Percentiles rank a stretch among this genome's conserved stretches.
Conservation (phyloP, 2,113 vertebrate genomes). For the Dascyllus trimaculatus region DNA sequence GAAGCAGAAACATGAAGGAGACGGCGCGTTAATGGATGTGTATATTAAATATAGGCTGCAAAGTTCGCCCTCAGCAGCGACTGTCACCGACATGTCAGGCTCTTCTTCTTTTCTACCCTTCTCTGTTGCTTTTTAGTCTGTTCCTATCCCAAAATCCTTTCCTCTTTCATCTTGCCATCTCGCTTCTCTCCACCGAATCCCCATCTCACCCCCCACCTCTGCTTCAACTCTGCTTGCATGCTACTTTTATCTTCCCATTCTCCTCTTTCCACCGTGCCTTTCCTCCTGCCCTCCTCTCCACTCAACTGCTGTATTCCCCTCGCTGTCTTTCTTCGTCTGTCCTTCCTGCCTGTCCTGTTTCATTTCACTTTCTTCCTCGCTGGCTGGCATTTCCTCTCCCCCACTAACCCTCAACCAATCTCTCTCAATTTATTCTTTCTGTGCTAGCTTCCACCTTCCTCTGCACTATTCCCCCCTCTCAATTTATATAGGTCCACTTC, state of each 20-base stretch:
- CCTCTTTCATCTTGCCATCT: conserved; percentile 39
- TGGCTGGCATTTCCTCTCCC: neutral
- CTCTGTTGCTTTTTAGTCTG: neutral
- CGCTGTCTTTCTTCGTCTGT: neutral
- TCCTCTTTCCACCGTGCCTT: neutral
- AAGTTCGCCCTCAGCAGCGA: neutral
- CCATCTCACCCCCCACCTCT: neutral
- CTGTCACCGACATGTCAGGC: neutral
- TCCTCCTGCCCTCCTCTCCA: neutral
- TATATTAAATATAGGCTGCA: conserved; percentile 7
- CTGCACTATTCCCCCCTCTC: neutral
- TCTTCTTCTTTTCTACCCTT: neutral
- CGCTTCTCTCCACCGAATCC: neutral
- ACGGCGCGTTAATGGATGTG: neutral
- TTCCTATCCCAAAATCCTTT: conserved; percentile 16
- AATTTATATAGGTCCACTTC: conserved; percentile 15
- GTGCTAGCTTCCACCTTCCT: conserved; percentile 2
- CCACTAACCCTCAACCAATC: conserved; percentile 5
- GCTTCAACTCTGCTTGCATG: too few relatives aligned
- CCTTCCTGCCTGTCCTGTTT: conserved; percentile 8
- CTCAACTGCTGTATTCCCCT: conserved; percentile 3
- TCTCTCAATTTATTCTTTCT: conserved; percentile 17
- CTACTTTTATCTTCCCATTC: neutral
- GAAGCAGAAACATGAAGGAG: neutral
- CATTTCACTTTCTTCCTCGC: conserved; percentile 19